Evolutionary conservation across 2,888 invertebrate species (phyloP).

Genomic region (Protodeltote pygarga): DNA sequence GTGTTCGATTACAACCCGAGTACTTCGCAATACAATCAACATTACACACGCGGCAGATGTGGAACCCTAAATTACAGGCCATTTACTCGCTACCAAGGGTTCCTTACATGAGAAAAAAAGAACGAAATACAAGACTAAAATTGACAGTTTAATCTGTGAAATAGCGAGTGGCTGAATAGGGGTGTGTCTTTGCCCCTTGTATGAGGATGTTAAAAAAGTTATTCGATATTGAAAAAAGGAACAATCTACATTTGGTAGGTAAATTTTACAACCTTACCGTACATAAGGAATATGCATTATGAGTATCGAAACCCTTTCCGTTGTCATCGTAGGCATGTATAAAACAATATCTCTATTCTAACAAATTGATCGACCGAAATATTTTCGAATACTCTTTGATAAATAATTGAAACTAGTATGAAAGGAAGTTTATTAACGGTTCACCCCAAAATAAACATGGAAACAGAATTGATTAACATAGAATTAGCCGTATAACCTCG

Average conservation of each 20-base stretch:
- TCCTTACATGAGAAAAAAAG: slow-evolving; percentile 61
- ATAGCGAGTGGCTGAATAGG: slow-evolving; percentile 61
- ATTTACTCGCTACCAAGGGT: slow-evolving; percentile 76
- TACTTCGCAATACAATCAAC: slow-evolving; percentile 81
- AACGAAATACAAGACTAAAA: slow-evolving; percentile 66
- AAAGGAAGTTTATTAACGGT: slow-evolving; percentile 33
- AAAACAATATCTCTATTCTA: too few species aligned
- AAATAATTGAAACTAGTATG: slow-evolving; percentile 36
- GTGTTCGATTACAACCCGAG: slow-evolving; percentile 68
- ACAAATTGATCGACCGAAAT: slow-evolving; percentile 9
- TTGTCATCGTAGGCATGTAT: too few species aligned
- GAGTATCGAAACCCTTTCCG: too few species aligned
- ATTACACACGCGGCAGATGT: slow-evolving; percentile 82
- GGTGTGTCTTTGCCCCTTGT: slow-evolving; percentile 41
- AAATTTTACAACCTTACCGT: too few species aligned
- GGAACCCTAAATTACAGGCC: slow-evolving; percentile 80
- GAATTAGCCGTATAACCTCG: slow-evolving; percentile 47
- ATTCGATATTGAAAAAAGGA: slow-evolving; percentile 6
- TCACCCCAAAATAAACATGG: too few species aligned
- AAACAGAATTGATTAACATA: slow-evolving; percentile 52
- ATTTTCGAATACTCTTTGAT: slow-evolving; percentile 30
- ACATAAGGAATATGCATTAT: too few species aligned
- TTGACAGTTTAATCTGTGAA: slow-evolving; percentile 82
- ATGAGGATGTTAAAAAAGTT: slow-evolving; percentile 44
- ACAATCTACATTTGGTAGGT: too few species aligned